Conservation (phyloP, 2,113 vertebrate genomes). For the Carassius gibelio region DNA sequence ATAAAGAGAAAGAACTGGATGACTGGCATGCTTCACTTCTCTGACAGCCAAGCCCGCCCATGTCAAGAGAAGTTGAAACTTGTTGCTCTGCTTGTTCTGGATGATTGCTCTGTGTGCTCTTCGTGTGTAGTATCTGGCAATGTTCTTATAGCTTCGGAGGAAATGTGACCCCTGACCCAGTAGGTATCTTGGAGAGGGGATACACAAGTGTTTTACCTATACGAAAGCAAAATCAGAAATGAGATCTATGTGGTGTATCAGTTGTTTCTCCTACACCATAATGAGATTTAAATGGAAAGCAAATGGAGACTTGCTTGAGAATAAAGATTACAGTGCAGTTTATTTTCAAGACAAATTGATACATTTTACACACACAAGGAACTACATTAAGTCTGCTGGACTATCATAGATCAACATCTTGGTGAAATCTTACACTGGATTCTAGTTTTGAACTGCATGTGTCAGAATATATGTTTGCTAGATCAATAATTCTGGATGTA, state of each 20-base stretch:
- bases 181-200: conserved; percentile 36
- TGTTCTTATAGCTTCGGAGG: conserved; percentile 30
- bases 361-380: no score
- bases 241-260: neutral
- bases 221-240: neutral
- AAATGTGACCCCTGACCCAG: conserved; percentile 49
- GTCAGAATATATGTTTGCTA: neutral
- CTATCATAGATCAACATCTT: neutral
- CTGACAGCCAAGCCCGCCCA: conserved; percentile 59
- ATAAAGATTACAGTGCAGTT: neutral
- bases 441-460: no score
- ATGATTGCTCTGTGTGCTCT: conserved; percentile 55
- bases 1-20: conserved; percentile 54
- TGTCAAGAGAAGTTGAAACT: conserved; percentile 73
- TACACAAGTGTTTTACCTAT: neutral
- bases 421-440: neutral
- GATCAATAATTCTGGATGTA: neutral
- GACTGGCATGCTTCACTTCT: conserved; percentile 62
- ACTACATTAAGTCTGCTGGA: neutral
- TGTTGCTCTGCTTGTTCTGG: conserved; percentile 52
- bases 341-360: neutral
- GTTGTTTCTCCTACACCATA: neutral
- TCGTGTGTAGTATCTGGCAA: conserved; percentile 55
- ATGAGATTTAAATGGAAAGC: neutral
- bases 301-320: neutral